phyloP scores from a whole-genome alignment of 2,113 vertebrate species.

The Oreochromis aureus region DNA sequence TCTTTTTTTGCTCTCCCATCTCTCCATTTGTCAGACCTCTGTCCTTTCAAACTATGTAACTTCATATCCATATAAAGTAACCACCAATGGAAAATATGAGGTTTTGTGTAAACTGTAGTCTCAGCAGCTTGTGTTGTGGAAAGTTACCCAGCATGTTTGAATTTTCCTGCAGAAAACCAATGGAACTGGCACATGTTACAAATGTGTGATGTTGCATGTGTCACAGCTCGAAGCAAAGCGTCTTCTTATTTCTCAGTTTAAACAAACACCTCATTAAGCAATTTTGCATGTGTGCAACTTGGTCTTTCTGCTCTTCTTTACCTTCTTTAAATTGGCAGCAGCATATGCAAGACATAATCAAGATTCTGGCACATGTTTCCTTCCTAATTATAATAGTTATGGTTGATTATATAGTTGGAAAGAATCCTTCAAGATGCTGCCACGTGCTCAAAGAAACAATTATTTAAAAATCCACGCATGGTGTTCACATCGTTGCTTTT shows the following conservation, averaged over 20 bases:
- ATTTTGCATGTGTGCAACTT: background rate
- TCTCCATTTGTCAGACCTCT: background rate
- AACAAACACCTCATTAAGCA: background rate
- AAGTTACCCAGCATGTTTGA: background rate
- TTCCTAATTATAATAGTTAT: background rate
- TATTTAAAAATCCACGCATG: background rate
- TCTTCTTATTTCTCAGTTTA: background rate
- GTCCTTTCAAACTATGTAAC: background rate
- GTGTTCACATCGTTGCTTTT: conserved; percentile 5
- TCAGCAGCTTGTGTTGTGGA: background rate
- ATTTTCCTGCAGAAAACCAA: background rate
- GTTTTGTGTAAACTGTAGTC: background rate
- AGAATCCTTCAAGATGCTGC: background rate
- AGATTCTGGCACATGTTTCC: background rate
- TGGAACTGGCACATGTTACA: background rate
- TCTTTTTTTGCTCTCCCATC: background rate
- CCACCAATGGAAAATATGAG: conserved; percentile 8
- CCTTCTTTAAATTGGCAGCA: background rate
- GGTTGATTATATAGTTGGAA: background rate
- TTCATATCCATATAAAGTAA: conserved; percentile 16
- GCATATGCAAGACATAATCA: background rate
- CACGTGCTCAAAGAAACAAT: background rate
- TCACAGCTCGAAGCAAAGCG: background rate
- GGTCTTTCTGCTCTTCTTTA: background rate
- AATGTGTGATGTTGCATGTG: background rate